Percentiles rank a stretch among this genome's conserved stretches.
Evolutionary conservation across 2,113 vertebrate genomes (phyloP).

Genomic region (Atrichornis clamosus): DNA sequence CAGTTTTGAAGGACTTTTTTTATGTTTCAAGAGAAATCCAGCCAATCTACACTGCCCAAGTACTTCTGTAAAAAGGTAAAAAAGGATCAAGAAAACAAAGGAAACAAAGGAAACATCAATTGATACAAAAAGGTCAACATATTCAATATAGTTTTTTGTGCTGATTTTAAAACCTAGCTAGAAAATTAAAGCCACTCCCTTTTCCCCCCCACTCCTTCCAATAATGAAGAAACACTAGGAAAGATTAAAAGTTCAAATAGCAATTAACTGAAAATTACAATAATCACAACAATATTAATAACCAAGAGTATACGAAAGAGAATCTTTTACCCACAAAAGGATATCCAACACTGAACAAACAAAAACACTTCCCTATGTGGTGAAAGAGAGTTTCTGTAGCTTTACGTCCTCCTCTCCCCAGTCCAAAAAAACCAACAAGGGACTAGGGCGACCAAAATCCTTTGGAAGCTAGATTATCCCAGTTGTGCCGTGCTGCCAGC

Average conservation of each 20-base stretch:
- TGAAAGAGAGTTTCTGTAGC: fast-evolving
- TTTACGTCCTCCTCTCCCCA: neutral
- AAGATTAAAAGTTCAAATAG: neutral
- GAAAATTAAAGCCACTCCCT: neutral
- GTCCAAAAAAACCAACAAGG: neutral
- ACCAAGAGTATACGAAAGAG: neutral
- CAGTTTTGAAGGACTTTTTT: neutral
- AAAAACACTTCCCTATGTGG: neutral
- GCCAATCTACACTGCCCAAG: neutral
- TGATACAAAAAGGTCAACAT: neutral
- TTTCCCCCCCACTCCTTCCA: fast-evolving
- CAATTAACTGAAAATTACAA: neutral
- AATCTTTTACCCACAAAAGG: neutral
- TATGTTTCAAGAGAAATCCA: neutral
- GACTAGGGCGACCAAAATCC: neutral
- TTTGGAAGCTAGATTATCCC: neutral
- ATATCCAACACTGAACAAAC: fast-evolving
- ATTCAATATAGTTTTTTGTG: neutral
- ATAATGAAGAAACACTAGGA: neutral
- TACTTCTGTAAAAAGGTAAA: neutral
- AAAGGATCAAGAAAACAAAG: neutral
- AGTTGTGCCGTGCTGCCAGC: neutral
- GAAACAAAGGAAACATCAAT: neutral
- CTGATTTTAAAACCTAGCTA: neutral
- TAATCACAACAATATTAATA: neutral